A percentile compares a stretch with the other conserved stretches of the same genome.
Conservation (phyloP, 2,888 invertebrate genomes). For the Synergus umbraculus region DNA sequence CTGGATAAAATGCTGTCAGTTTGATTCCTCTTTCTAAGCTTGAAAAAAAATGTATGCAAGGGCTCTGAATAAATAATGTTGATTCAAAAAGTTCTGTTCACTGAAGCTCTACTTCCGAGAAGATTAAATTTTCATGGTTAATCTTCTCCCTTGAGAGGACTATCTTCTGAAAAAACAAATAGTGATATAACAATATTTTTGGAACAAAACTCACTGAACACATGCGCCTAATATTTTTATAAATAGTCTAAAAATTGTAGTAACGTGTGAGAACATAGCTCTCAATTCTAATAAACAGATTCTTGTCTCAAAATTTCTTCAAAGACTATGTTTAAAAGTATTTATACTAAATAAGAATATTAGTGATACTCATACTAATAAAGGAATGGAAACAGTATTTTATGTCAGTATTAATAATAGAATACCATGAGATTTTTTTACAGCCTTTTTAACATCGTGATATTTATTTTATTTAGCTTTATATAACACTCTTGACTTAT, state of each 20-base stretch:
- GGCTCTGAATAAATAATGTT: not conserved
- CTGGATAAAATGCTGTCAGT: not conserved
- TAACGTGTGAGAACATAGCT: not conserved
- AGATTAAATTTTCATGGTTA: constrained; percentile 35
- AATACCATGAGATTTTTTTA: constrained; percentile 3
- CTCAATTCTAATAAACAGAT: not conserved
- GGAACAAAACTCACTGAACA: not conserved
- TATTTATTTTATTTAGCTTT: not conserved
- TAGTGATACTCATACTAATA: not conserved
- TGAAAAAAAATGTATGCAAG: not conserved
- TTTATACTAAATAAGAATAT: not conserved
- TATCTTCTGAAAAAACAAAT: not conserved
- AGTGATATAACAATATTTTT: not conserved
- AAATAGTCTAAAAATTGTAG: not conserved
- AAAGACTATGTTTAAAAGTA: not conserved
- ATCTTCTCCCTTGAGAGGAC: constrained; percentile 20
- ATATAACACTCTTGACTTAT: constrained; percentile 17
- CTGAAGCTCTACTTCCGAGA: not conserved
- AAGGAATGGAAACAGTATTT: not conserved
- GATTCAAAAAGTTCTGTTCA: not conserved
- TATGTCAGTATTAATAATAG: not conserved
- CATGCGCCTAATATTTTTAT: not conserved
- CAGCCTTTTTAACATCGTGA: constrained; percentile 9
- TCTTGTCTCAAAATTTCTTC: not conserved
- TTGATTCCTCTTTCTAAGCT: not conserved